Evolutionary conservation across 2,113 vertebrate genomes (phyloP).

Genomic region (Paratilapia polleni): DNA sequence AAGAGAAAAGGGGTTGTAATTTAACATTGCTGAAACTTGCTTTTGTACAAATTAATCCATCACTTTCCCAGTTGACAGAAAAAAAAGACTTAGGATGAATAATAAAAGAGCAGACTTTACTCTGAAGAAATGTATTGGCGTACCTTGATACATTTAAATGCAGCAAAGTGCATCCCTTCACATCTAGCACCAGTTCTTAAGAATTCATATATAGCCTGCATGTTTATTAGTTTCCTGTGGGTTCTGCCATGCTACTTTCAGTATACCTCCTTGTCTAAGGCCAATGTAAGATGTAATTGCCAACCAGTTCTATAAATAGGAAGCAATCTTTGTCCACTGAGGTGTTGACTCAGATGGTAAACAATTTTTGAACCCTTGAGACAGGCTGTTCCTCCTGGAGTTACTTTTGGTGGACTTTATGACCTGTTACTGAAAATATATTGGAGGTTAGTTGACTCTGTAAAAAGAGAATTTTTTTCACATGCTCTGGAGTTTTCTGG

Average conservation of each 20-base stretch:
- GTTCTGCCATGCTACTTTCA: not conserved
- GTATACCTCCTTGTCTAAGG: not conserved
- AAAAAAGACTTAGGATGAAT: conserved; percentile 7
- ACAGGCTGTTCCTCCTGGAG: not conserved
- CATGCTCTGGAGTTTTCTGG: not conserved
- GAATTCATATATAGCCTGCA: not conserved
- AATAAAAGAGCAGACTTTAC: conserved; percentile 14
- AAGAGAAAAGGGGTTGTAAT: not conserved
- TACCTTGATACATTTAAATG: conserved; percentile 5
- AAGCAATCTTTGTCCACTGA: not conserved
- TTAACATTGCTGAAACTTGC: not conserved
- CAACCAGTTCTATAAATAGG: not conserved
- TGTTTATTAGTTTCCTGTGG: not conserved
- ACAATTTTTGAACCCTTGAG: not conserved
- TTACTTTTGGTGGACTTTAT: not conserved
- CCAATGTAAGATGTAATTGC: not conserved
- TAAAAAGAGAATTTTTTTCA: not conserved
- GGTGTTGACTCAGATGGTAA: not conserved
- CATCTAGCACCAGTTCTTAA: not conserved
- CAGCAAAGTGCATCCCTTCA: not conserved
- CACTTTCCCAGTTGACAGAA: not conserved
- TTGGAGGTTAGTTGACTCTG: not conserved
- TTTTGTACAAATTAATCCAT: conserved; percentile 6
- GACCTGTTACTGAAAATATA: not conserved
- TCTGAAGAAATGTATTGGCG: conserved; percentile 5